Conservation (phyloP, 2,888 invertebrate genomes). For the Dicyrtomina minuta region DNA sequence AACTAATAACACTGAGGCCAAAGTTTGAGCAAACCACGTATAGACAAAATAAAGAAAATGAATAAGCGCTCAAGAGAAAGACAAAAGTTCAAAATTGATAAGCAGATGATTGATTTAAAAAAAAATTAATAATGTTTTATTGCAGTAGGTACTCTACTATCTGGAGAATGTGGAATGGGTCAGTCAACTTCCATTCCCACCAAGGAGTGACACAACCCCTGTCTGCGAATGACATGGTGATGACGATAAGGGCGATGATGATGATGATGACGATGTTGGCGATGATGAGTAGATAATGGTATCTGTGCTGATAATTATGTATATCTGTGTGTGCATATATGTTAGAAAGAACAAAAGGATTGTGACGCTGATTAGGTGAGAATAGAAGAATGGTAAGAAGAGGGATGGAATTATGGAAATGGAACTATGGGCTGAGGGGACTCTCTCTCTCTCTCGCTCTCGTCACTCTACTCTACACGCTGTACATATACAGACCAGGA, state of each 20-base stretch:
- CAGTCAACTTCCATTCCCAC: constrained; percentile 16
- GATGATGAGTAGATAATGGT: too few relatives aligned
- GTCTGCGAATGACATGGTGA: background rate
- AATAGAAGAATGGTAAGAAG: background rate
- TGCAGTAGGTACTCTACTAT: background rate
- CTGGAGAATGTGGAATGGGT: constrained; percentile 1
- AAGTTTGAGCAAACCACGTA: too few relatives aligned
- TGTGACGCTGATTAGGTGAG: background rate
- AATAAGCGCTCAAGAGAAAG: background rate
- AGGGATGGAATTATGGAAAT: too few relatives aligned
- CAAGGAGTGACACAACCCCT: background rate
- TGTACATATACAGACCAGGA: background rate
- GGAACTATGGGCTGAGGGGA: too few relatives aligned
- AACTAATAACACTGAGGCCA: too few relatives aligned
- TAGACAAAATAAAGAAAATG: background rate
- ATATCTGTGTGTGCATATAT: background rate
- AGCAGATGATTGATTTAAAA: constrained; percentile 7
- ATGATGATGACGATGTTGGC: background rate
- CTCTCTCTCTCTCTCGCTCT: too few relatives aligned
- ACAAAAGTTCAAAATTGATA: background rate
- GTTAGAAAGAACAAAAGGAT: constrained; percentile 23
- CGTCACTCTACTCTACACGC: background rate
- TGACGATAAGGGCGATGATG: background rate
- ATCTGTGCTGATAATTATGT: too few relatives aligned
- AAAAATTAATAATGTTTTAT: background rate